These are phyloP conservation scores for Fringilla coelebs DNA, from an alignment of 2,797 vertebrate genomes.

Conservation along the genomic window DNA sequence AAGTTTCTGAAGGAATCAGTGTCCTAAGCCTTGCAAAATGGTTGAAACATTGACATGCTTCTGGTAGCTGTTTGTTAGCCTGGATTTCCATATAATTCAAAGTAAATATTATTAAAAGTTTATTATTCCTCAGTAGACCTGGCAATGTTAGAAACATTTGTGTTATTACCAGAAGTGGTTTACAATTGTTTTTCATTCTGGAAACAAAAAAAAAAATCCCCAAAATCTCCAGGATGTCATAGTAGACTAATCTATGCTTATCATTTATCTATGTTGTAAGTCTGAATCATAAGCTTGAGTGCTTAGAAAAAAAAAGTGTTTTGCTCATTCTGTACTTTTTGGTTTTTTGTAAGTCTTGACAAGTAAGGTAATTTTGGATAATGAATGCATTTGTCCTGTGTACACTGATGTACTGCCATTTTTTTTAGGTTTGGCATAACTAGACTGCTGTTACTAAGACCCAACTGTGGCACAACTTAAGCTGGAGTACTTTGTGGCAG, in stretches of 20 bases:
- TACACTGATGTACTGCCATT: neutral
- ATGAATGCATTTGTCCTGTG: neutral
- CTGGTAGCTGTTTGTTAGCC: neutral
- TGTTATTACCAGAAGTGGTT: neutral
- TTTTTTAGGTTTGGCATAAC: neutral
- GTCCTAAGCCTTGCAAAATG: neutral
- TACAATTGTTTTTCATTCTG: neutral
- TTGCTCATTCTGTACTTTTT: neutral
- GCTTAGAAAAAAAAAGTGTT: neutral
- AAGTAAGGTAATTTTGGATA: neutral
- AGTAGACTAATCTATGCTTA: neutral
- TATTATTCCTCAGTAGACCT: neutral
- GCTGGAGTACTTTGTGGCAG: neutral
- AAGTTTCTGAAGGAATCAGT: neutral
- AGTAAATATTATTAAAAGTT: neutral
- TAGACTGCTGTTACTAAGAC: neutral
- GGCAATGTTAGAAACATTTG: neutral
- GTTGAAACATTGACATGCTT: neutral
- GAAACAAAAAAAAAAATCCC: neutral
- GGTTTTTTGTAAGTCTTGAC: neutral
- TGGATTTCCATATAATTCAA: neutral
- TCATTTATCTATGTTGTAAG: neutral
- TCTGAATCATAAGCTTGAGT: neutral
- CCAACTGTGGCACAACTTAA: neutral
- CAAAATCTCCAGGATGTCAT: neutral